Evolutionary conservation across 2,113 vertebrate genomes (phyloP).

Genomic region (Lynx canadensis): DNA sequence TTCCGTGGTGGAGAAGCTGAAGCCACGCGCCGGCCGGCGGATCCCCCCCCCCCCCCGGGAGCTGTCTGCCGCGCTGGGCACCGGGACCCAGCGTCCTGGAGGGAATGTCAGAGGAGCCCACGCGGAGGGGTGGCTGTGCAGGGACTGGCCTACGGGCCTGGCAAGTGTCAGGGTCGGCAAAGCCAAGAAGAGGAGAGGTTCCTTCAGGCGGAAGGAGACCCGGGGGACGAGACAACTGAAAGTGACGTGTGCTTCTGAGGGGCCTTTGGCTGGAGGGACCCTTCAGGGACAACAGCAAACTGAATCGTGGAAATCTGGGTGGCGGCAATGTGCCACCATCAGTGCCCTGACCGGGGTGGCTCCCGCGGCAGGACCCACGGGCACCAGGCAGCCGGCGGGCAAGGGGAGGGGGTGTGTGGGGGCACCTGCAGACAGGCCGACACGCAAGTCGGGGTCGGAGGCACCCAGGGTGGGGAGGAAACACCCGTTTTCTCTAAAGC

Average conservation of each 20-base stretch:
- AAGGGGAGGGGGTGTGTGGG: not conserved
- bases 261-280: not conserved
- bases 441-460: not conserved
- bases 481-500: not conserved
- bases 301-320: rapidly evolving
- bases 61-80: rapidly evolving
- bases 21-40: rapidly evolving
- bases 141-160: not conserved
- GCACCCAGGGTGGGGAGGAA: too few species aligned
- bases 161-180: not conserved
- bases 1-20: rapidly evolving
- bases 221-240: not conserved
- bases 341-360: rapidly evolving
- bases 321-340: rapidly evolving
- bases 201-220: too few species aligned
- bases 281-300: not conserved
- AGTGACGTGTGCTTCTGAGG: not conserved
- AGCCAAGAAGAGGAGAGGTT: too few species aligned
- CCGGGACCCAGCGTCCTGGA: not conserved
- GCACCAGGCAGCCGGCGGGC: too few species aligned
- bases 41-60: rapidly evolving
- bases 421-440: rapidly evolving
- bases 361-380: not conserved
- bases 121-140: rapidly evolving
- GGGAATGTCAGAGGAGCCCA: rapidly evolving